Base-by-base conservation (phyloP, 2,888 invertebrate genomes). In the Pelosia muscerda region DNA sequence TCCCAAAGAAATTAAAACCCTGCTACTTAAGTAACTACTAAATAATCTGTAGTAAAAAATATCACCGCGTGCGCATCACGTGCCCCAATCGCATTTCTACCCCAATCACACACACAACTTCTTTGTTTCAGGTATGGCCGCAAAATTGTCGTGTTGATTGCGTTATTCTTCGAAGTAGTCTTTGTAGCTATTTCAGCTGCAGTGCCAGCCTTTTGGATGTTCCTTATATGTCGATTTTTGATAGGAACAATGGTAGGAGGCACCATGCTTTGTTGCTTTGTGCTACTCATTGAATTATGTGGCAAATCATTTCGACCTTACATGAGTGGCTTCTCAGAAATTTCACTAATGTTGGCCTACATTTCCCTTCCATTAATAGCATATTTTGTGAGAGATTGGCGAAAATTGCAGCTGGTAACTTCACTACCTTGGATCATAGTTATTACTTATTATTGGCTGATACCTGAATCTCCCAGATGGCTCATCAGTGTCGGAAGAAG, bases 401-500 rank as follows among this genome's bases (percentile, higher is more conserved):
- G 95, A 70, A 84, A 92, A 68, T 91, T 96, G 49, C 96, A 96
- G 82, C 84, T 96, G 19, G 94, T 93, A 0, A 95, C 96, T 9
- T 96, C 96, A 54, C 79, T 88, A 2, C 94, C 94, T 0, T 95
- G 95, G 86, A 81, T 92, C 9, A 74, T 96, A 49, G 92, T 97
- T 8, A 86, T 96, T 54, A 88, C 95, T 0, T 97, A 96, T 75
- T 96, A 96, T 81, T 97, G 96, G 96, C 83, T 97, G 10, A 90
- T 97, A 66, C 97, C 97, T 0, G 98, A 98, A 90, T 97, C 97
- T 3, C 97, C 98, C 0, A 95, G 97, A 66, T 98, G 97, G 97
- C 91, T 97, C 11, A 95, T 97, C 57, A 96, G 97, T 15, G 95
- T 96, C 2, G 97, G 97, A 0, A 95, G 94, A 72, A 94, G 95